Base-by-base conservation (phyloP, 2,113 vertebrate species). In the Sinocyclocheilus anophthalmus region DNA sequence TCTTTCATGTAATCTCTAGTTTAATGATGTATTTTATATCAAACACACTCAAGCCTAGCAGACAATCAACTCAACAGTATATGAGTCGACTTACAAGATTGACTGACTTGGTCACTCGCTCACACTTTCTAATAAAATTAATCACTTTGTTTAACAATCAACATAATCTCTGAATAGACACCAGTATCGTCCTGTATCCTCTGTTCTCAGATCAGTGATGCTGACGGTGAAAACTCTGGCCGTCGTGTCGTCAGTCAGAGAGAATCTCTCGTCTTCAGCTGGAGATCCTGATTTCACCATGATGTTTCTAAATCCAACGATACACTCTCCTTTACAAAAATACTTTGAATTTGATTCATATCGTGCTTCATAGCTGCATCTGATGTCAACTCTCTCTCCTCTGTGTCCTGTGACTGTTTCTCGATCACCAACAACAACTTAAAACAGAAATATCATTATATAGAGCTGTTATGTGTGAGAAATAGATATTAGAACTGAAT, bases 291-390 rank as follows among this genome's bases (percentile, higher is more conserved):
- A 85, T 4, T 50, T 0, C 81, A 82, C 42, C 9, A 53, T 37
- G 33, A 85, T n/a, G n/a, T n/a, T n/a, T n/a, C n/a, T n/a, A n/a
- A n/a, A n/a, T n/a, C n/a, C n/a, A n/a, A n/a, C n/a, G n/a, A n/a
- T n/a, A n/a, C n/a, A 42, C 73, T 88, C n/a, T 42, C 81, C 90
- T 84, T 84, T 91, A 80, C 91, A 93, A 87, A 94, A 91, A 85
- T 85, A 90, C 78, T 89, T 73, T 26, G 67, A 30, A 81, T 63
- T 18, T 42, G 26, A 14, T 4, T 87, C 72, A 22, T 85, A 61
- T 87, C 53, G 50, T 70, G 24, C 57, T 42, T 26, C 11, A 4
- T 83, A 79, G 0, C 61, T 70, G 81, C 93, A 93, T 45, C 1
- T 39, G 65, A 90, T 33, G 0, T 67, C 14, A 4, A 24, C 24